Evolutionary conservation across 1,140 invertebrate species (phyloP), one percentile per base, ranked within the genome.

Genomic region (Aricia agestis): DNA sequence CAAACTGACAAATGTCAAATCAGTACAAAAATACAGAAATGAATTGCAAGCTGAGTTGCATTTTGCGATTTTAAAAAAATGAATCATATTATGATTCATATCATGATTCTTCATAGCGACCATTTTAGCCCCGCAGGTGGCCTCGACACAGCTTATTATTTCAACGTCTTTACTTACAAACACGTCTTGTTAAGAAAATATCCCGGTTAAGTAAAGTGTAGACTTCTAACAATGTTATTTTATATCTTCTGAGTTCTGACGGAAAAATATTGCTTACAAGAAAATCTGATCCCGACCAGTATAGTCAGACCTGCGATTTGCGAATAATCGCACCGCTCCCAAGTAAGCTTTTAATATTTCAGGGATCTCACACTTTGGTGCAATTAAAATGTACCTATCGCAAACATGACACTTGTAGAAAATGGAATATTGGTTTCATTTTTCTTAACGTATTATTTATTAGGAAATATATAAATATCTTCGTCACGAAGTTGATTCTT

Each of bases 201-300:
- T 73, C 71, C 79, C 72, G 72, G 71, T 75, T 77, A 73, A 79
- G 77, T 81, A 83, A 83, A 81, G 80, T 86, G 79, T 82, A 77
- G 74, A 71, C 78, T 86, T 75, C 76, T 83, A 83, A 85, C 75
- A 76, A 74, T 72, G 81, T 83, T 77, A 80, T 76, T 79, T 82
- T 82, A 82, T 76, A 75, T 76, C 75, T n/a, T n/a, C n/a, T n/a
- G n/a, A n/a, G n/a, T 19, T 5, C 68, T 19, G 75, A 72, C 72
- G 74, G 77, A 78, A 83, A 87, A 87, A 84, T 85, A 85, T 85
- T 81, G 77, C 77, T 84, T 82, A 80, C 78, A 81, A 81, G 77
- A 83, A 82, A 79, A 84, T 74, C 77, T 76, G 75, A 76, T 74
- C 76, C 18, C 72, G 75, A 74, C 83, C 74, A 83, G 10, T 9